Base-by-base conservation (phyloP, 2,888 invertebrate species). In the Anorthoa munda region DNA sequence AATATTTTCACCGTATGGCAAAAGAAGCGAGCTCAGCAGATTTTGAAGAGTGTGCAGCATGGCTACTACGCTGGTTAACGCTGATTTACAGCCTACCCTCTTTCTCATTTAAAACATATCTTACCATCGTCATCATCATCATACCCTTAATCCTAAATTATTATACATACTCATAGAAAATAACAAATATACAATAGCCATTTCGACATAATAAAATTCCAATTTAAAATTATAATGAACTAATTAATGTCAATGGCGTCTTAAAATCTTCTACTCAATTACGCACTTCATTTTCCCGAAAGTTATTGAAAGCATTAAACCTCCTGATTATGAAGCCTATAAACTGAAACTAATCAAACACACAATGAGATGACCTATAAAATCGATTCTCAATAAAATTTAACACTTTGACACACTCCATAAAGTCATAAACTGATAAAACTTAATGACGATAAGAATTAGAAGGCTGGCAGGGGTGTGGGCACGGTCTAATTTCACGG, bases 401-500 rank as follows among this genome's bases (percentile, higher is more conserved):
- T 83, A 84, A 82, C 77, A 82, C 82, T 84, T 73, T 84, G 79
- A 86, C 84, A 79, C 77, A 79, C 86, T 81, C 81, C 78, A 89
- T 89, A 86, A 83, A 86, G 77, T 73, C 70, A 89, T 88, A 87
- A 83, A 86, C 81, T 77, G 81, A 79, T 83, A 84, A 80, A 85
- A 85, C 85, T 87, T 87, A 89, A 89, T 84, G 88, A 85, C 78
- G 85, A 86, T 88, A 89, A 88, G 90, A 90, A 90, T 90, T 89
- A 89, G 68, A 78, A 78, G 79, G 85, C 72, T 79, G 84, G 87
- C 58, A 53, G 73, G 81, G 60, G 46, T 48, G 46, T 65, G 82
- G 77, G 69, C 13, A 53, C 13, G 23, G 55, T 15, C 23, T 92
- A 91, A 95, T 95, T 94, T 94, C 93, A 93, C 92, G 93, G 92